Conservation (phyloP, 2,888 invertebrate genomes). For the Rhingia rostrata region DNA sequence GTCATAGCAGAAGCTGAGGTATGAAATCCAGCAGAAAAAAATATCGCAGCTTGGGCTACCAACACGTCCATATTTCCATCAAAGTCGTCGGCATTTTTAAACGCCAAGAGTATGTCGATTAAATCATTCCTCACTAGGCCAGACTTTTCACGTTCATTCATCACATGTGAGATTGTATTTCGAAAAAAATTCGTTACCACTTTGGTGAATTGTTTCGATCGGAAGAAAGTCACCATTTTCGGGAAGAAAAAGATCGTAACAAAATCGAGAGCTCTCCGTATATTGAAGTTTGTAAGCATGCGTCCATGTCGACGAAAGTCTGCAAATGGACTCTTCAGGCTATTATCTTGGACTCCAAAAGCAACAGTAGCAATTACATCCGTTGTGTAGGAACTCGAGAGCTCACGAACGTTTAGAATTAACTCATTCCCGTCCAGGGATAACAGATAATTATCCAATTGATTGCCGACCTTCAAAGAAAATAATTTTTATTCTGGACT, state of each 20-base stretch:
- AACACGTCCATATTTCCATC: slow-evolving; percentile 66
- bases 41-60: slow-evolving; percentile 80
- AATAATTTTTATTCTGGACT: too few relatives aligned
- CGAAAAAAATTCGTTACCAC: slow-evolving; percentile 78
- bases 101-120: slow-evolving; percentile 82
- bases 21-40: slow-evolving; percentile 81
- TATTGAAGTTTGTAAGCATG: slow-evolving; percentile 70
- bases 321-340: slow-evolving; percentile 78
- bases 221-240: slow-evolving; percentile 72
- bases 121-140: slow-evolving; percentile 82
- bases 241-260: slow-evolving; percentile 76
- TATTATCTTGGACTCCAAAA: slow-evolving; percentile 80
- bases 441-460: slow-evolving; percentile 7
- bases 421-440: slow-evolving; percentile 2
- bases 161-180: slow-evolving; percentile 79
- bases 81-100: slow-evolving; percentile 77
- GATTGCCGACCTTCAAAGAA: slow-evolving; percentile 5
- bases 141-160: slow-evolving; percentile 79
- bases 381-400: slow-evolving; percentile 79
- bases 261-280: slow-evolving; percentile 75
- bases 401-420: slow-evolving; percentile 62
- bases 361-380: slow-evolving; percentile 81
- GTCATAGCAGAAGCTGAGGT: slow-evolving; percentile 83
- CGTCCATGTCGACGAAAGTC: slow-evolving; percentile 79
- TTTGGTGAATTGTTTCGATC: slow-evolving; percentile 76